Percentiles rank a stretch among this genome's conserved stretches.
Evolutionary conservation across 2,797 vertebrate genomes (phyloP).

Genomic region (Acanthurus tractus): DNA sequence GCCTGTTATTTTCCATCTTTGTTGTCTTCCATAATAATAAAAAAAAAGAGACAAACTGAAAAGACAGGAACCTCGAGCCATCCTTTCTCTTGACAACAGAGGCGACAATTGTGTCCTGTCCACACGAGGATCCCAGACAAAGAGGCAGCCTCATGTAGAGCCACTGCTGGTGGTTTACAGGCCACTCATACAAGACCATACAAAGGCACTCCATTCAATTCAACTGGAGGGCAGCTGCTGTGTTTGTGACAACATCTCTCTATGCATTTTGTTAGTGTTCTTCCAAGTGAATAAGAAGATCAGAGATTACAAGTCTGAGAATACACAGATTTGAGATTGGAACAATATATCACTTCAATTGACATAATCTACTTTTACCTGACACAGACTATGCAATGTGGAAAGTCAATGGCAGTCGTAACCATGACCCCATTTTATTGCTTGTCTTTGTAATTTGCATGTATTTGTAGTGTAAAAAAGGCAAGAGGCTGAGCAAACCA

Average conservation of each 20-base stretch:
- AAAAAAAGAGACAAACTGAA: slow-evolving; percentile 54
- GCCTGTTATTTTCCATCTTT: slow-evolving; percentile 79
- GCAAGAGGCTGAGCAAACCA: slow-evolving; percentile 30
- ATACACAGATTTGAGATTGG: slow-evolving; percentile 20
- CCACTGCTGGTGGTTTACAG: slow-evolving; percentile 68
- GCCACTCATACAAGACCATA: slow-evolving; percentile 69
- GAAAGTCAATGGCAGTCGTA: neutral
- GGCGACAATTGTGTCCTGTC: slow-evolving; percentile 75
- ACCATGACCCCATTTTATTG: slow-evolving; percentile 23
- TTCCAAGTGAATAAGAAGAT: slow-evolving; percentile 33
- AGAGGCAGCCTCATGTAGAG: slow-evolving; percentile 70
- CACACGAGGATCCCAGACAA: slow-evolving; percentile 76
- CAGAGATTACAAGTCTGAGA: slow-evolving; percentile 14
- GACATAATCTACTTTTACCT: slow-evolving; percentile 7
- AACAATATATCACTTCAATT: slow-evolving; percentile 42
- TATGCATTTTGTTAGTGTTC: slow-evolving; percentile 63
- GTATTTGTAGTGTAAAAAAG: slow-evolving; percentile 27
- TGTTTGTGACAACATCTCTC: slow-evolving; percentile 66
- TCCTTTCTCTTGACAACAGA: slow-evolving; percentile 79
- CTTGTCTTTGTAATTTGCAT: slow-evolving; percentile 25
- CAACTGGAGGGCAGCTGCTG: slow-evolving; percentile 61
- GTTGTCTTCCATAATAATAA: slow-evolving; percentile 68
- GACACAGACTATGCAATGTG: slow-evolving; percentile 4
- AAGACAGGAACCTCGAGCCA: slow-evolving; percentile 66
- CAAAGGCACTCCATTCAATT: slow-evolving; percentile 79